phyloP scores from a whole-genome alignment of 2,113 vertebrate species.

The Blennius ocellaris region DNA sequence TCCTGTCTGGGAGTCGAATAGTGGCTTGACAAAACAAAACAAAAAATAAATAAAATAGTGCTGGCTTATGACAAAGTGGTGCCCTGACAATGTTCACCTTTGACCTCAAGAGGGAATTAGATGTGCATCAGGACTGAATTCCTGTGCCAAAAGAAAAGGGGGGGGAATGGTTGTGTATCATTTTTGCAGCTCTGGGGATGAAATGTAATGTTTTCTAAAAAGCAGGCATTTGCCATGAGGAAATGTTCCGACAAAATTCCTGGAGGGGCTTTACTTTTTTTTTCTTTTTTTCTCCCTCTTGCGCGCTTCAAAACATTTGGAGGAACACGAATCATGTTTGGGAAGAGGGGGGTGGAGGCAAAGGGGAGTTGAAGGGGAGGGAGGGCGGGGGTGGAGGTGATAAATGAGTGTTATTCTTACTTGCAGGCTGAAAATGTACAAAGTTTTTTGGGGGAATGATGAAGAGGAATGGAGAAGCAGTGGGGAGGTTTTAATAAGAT shows the following conservation, averaged over 20 bases:
- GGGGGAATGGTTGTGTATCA: conserved; percentile 28
- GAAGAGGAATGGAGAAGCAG: conserved; percentile 29
- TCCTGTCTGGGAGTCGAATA: conserved; percentile 21
- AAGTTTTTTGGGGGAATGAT: conserved; percentile 26
- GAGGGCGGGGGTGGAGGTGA: background rate
- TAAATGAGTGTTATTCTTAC: conserved; percentile 49
- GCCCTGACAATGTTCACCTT: conserved; percentile 45
- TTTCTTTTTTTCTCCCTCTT: conserved; percentile 22
- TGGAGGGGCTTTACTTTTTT: conserved; percentile 43
- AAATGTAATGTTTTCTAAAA: conserved; percentile 48
- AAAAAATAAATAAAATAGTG: background rate
- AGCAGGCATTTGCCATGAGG: conserved; percentile 58
- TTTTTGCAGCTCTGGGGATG: conserved; percentile 39
- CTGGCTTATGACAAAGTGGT: background rate
- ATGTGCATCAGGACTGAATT: background rate
- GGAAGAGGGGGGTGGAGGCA: background rate
- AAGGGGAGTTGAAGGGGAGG: background rate
- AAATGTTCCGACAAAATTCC: conserved; percentile 69
- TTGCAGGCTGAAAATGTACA: conserved; percentile 29
- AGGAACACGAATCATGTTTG: conserved; percentile 28
- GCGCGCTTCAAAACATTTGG: conserved; percentile 3
- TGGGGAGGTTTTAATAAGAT: conserved; percentile 62
- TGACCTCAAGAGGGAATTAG: conserved; percentile 43
- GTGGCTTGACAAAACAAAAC: conserved; percentile 37
- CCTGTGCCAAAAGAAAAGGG: conserved; percentile 4